These are phyloP conservation scores for Drosophila atripex DNA, from an alignment of 2,888 invertebrate genomes.

Conservation along the genomic window DNA sequence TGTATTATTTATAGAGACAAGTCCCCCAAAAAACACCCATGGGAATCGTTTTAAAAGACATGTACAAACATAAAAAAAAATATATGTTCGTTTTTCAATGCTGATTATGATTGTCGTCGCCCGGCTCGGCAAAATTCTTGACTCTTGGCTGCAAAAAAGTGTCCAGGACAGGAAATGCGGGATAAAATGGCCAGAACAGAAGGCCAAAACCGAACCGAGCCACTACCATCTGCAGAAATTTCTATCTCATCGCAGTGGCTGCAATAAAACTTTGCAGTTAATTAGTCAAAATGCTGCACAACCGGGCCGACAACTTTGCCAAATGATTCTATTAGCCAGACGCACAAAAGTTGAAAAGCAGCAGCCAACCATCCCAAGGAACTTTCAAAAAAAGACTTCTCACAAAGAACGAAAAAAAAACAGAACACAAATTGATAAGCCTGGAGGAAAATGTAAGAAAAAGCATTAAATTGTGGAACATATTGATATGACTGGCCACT, in stretches of 20 bases:
- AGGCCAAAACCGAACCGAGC: constrained; percentile 19
- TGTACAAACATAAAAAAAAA: constrained; percentile 14
- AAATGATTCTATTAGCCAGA: constrained; percentile 63
- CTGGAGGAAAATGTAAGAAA: constrained; percentile 4
- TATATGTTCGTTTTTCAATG: constrained; percentile 64
- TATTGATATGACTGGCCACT: constrained; percentile 6
- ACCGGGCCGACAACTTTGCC: constrained; percentile 64
- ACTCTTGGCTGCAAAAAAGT: background rate
- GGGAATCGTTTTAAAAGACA: constrained; percentile 13
- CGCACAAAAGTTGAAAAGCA: constrained; percentile 28
- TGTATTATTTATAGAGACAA: constrained; percentile 45
- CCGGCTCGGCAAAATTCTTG: constrained; percentile 25
- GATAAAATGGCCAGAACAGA: constrained; percentile 30
- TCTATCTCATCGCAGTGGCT: constrained; percentile 27
- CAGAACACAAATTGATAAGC: constrained; percentile 3
- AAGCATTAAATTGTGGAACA: constrained; percentile 41
- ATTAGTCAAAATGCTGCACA: constrained; percentile 75
- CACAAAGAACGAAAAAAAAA: constrained; percentile 7
- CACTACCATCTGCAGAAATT: constrained; percentile 29
- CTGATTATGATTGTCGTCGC: constrained; percentile 74
- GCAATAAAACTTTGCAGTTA: constrained; percentile 70
- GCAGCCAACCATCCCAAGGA: constrained; percentile 1
- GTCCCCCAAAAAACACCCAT: constrained; percentile 37
- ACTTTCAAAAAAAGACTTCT: constrained; percentile 3
- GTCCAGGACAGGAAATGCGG: constrained; percentile 66